Evolutionary conservation across 2,888 invertebrate genomes (phyloP).

Genomic region (Teleiodes luculella): DNA sequence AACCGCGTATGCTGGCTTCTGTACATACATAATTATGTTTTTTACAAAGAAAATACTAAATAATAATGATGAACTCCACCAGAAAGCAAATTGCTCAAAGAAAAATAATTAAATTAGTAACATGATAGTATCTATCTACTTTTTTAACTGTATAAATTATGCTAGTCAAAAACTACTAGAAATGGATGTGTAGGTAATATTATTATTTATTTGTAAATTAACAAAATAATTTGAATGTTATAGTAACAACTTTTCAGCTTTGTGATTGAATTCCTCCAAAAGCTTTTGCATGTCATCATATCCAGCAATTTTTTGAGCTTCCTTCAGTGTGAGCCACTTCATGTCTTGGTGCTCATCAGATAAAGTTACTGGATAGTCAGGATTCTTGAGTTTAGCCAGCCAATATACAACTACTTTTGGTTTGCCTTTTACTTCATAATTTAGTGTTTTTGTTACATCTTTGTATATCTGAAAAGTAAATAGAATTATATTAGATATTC

Average conservation of each 20-base stretch:
- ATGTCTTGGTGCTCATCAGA: conserved; percentile 91
- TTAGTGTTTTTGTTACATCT: conserved; percentile 80
- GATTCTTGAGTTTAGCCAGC: conserved; percentile 87
- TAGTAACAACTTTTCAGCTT: conserved; percentile 47
- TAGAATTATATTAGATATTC: neutral
- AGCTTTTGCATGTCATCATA: conserved; percentile 81
- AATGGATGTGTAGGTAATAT: too few relatives aligned
- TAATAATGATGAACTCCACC: too few relatives aligned
- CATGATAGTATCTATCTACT: too few relatives aligned
- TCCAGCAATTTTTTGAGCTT: conserved; percentile 81
- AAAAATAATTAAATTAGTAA: too few relatives aligned
- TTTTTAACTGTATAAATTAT: too few relatives aligned
- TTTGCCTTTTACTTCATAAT: conserved; percentile 82
- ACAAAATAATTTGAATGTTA: conserved; percentile 9
- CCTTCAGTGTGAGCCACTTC: conserved; percentile 87
- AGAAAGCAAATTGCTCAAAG: too few relatives aligned
- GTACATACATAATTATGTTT: too few relatives aligned
- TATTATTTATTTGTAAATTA: too few relatives aligned
- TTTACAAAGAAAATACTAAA: too few relatives aligned
- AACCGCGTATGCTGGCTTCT: too few relatives aligned
- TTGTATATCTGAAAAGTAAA: conserved; percentile 80
- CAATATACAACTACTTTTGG: conserved; percentile 87
- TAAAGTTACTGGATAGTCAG: conserved; percentile 79
- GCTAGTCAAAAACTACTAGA: too few relatives aligned
- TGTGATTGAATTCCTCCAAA: conserved; percentile 75